Evolutionary conservation across 2,888 invertebrate species (phyloP).

Genomic region (Lepidocyrtoides sp.): DNA sequence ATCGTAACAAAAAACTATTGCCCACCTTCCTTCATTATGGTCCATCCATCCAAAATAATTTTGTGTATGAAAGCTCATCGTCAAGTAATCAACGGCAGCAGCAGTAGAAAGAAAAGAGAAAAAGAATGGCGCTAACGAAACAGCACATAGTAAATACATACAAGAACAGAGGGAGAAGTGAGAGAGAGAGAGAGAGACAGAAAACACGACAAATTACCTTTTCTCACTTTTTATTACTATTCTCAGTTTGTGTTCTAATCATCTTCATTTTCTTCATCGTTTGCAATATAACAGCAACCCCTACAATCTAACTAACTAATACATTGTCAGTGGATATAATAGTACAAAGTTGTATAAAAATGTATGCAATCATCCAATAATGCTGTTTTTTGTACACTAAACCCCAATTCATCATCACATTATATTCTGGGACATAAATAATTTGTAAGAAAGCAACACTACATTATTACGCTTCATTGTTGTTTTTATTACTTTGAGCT

Average conservation of each 20-base stretch:
- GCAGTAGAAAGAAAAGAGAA: background rate
- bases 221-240: conserved; percentile 73
- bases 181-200: conserved; percentile 30
- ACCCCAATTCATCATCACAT: conserved; percentile 56
- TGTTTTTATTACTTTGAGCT: conserved; percentile 40
- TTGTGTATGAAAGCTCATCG: conserved; percentile 38
- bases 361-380: conserved; percentile 50
- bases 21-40: conserved; percentile 44
- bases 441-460: background rate
- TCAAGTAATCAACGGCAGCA: conserved; percentile 45
- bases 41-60: conserved; percentile 64
- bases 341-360: background rate
- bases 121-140: conserved; percentile 6
- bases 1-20: background rate
- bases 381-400: conserved; percentile 21
- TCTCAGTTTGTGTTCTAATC: conserved; percentile 71
- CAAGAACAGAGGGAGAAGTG: too few species aligned
- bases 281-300: background rate
- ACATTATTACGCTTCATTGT: conserved; percentile 34
- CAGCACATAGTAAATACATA: too few species aligned
- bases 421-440: background rate
- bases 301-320: conserved; percentile 9
- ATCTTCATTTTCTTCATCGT: conserved; percentile 47
- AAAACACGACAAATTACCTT: conserved; percentile 78
- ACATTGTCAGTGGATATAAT: conserved; percentile 34